These are phyloP conservation scores for Gymnorhina tibicen DNA, from an alignment of 2,113 vertebrate genomes.

Conservation along the genomic window DNA sequence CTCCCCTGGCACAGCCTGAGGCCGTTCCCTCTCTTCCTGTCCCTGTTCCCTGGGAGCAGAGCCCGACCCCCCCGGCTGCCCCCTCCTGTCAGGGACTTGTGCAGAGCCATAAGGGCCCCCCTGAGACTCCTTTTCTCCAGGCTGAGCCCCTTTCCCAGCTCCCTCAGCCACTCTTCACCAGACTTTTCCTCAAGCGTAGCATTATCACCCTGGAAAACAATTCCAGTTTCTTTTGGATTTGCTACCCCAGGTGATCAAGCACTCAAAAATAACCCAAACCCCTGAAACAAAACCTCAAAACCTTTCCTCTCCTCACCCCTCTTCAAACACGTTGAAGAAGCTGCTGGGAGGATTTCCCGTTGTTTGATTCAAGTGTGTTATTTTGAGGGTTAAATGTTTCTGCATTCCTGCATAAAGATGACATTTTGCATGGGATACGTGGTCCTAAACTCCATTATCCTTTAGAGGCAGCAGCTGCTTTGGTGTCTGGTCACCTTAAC, in stretches of 20 bases:
- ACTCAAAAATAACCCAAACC: neutral
- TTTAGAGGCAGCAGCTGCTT: neutral
- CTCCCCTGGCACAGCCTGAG: neutral
- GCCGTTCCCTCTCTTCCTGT: neutral
- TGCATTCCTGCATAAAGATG: neutral
- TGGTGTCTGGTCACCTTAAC: neutral
- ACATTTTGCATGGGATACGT: neutral
- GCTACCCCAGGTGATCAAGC: neutral
- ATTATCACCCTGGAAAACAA: neutral
- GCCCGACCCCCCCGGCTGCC: neutral
- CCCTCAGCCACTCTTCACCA: neutral
- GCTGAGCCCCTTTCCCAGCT: neutral
- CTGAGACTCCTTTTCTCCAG: neutral
- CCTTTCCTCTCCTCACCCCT: neutral
- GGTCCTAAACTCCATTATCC: neutral
- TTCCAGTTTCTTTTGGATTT: neutral
- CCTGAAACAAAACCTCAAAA: accelerated
- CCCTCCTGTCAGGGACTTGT: neutral
- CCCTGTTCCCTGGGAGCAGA: neutral
- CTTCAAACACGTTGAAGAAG: neutral
- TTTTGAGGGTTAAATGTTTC: neutral
- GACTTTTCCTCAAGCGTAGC: accelerated
- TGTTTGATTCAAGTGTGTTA: neutral
- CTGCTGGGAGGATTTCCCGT: neutral
- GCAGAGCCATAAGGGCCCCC: neutral